Conservation (phyloP, 2,797 vertebrate species). For the Tapirus indicus region DNA sequence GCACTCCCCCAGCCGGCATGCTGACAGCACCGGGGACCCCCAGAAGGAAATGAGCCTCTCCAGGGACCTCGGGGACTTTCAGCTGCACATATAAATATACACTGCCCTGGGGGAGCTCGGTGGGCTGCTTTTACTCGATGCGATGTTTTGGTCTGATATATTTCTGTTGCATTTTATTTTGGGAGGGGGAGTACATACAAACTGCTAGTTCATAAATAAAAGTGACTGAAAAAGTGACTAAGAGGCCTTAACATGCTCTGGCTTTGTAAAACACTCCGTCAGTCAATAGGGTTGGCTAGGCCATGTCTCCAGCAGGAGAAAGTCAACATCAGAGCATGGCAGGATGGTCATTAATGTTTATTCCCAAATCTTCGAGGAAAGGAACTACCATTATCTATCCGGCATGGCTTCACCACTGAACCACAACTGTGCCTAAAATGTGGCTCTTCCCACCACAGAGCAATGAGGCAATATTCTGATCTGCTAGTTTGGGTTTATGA, state of each 20-base stretch:
- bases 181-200: neutral
- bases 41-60: neutral
- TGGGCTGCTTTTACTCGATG: neutral
- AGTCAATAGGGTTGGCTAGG: neutral
- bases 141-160: neutral
- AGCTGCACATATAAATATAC: neutral
- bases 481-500: neutral
- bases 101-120: neutral
- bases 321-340: neutral
- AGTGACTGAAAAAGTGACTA: neutral
- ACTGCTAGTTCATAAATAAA: neutral
- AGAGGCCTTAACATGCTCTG: neutral
- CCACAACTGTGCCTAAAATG: neutral
- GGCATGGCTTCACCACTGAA: neutral
- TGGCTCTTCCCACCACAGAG: neutral
- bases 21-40: neutral
- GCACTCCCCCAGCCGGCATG: neutral
- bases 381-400: neutral
- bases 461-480: neutral
- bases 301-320: neutral
- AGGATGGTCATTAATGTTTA: neutral
- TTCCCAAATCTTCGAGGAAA: neutral
- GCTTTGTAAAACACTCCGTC: conserved; percentile 9
- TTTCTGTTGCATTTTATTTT: neutral
- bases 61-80: neutral